Percentiles rank a stretch among this genome's conserved stretches.
Evolutionary conservation across 2,888 invertebrate species (phyloP).

Genomic region (Hanleya hanleyi): DNA sequence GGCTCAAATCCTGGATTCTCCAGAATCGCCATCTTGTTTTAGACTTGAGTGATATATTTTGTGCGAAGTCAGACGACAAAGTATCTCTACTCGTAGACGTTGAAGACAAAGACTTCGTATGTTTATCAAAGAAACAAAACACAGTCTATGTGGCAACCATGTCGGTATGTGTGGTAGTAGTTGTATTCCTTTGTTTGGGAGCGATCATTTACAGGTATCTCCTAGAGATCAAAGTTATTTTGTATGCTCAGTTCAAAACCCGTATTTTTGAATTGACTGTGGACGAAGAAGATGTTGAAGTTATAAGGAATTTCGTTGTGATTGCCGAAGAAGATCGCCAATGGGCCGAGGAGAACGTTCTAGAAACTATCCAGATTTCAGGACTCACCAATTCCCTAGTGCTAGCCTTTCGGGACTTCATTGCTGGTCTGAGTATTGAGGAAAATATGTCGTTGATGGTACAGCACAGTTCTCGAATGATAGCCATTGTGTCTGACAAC

Average conservation of each 20-base stretch:
- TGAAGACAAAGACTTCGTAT: not conserved
- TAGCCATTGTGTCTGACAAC: constrained; percentile 41
- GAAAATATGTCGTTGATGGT: constrained; percentile 47
- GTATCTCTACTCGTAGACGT: not conserved
- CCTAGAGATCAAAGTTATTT: not conserved
- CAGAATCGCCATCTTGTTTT: not conserved
- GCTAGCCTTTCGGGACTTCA: constrained; percentile 32
- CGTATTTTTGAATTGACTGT: not conserved
- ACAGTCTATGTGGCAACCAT: not conserved
- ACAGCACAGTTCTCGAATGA: constrained; percentile 41
- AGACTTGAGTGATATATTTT: constrained; percentile 16
- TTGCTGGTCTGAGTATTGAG: constrained; percentile 43
- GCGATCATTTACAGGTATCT: not conserved
- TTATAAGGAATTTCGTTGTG: not conserved
- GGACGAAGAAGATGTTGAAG: not conserved
- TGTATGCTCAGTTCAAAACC: not conserved
- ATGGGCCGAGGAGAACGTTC: not conserved
- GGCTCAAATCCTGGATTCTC: constrained; percentile 29
- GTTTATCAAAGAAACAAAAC: not conserved
- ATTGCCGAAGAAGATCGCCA: not conserved
- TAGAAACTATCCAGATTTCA: no score
- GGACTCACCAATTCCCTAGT: not conserved
- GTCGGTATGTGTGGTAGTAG: not conserved
- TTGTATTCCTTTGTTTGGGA: not conserved
- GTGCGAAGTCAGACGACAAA: not conserved